These are phyloP conservation scores for Eilema caniola DNA, from an alignment of 2,888 invertebrate species.

Conservation along the genomic window DNA sequence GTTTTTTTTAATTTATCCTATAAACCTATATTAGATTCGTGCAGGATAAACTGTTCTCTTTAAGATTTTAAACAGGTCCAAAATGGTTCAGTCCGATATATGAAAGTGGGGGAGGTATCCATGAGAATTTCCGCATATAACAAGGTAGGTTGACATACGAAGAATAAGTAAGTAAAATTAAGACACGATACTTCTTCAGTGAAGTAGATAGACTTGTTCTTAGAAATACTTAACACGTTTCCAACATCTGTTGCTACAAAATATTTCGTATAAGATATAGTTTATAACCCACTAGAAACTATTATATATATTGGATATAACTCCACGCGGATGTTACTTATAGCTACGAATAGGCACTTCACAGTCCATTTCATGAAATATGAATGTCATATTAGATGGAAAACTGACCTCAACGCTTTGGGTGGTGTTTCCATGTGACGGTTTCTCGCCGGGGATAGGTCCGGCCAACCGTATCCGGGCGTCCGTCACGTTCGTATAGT, in stretches of 20 bases:
- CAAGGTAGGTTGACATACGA: too few relatives aligned
- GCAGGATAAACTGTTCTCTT: too few relatives aligned
- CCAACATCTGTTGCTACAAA: background rate
- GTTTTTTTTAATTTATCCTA: too few relatives aligned
- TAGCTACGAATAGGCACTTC: background rate
- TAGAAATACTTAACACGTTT: background rate
- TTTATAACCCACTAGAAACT: background rate
- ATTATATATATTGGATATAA: background rate
- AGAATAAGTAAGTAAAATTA: too few relatives aligned
- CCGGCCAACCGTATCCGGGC: background rate
- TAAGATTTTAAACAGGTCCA: too few relatives aligned
- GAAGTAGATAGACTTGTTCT: too few relatives aligned
- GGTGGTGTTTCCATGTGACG: background rate
- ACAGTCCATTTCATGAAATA: slow-evolving; percentile 10
- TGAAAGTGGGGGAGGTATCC: too few relatives aligned
- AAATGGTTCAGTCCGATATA: too few relatives aligned
- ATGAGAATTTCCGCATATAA: too few relatives aligned
- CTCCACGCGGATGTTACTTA: background rate
- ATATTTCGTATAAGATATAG: background rate
- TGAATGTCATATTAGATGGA: slow-evolving; percentile 8
- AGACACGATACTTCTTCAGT: too few relatives aligned
- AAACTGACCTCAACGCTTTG: slow-evolving; percentile 4
- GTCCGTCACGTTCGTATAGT: background rate
- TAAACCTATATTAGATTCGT: too few relatives aligned
- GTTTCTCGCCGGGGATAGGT: background rate